Conservation (phyloP, 30 jellyfish, hydroid and myxozoan species). For the Catostylus mosaicus region DNA sequence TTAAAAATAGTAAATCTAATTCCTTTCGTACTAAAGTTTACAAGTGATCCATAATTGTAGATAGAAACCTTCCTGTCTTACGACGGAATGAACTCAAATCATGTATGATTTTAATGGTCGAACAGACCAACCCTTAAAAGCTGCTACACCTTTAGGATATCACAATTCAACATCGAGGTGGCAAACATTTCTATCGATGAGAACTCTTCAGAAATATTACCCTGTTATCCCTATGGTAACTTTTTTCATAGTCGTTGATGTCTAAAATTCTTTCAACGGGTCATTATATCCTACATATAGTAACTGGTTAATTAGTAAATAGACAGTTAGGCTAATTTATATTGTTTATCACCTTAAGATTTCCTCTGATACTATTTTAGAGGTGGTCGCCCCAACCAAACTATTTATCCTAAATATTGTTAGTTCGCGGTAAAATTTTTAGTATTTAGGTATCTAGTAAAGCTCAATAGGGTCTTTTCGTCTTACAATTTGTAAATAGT, state of each 20-base stretch:
- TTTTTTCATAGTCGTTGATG: slow-evolving; percentile 29
- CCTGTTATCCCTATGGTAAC: slow-evolving; percentile 87
- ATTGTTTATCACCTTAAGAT: slow-evolving; percentile 24
- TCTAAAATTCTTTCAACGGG: slow-evolving; percentile 20
- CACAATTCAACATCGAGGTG: slow-evolving; percentile 84
- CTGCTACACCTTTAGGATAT: slow-evolving; percentile 68
- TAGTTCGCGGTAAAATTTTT: not conserved
- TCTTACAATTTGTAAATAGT: slow-evolving; percentile 34
- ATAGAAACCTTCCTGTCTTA: slow-evolving; percentile 89
- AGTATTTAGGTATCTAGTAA: slow-evolving; percentile 27
- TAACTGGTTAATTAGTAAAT: slow-evolving; percentile 19
- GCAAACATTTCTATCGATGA: slow-evolving; percentile 68
- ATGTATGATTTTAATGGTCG: slow-evolving; percentile 85
- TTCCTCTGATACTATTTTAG: slow-evolving; percentile 78
- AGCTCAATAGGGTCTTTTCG: slow-evolving; percentile 76
- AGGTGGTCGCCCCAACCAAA: slow-evolving; percentile 87
- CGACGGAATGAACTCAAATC: slow-evolving; percentile 93
- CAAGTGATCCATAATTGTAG: slow-evolving; percentile 35
- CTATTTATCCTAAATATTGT: slow-evolving; percentile 34
- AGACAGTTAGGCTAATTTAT: slow-evolving; percentile 26
- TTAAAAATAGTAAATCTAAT: not conserved
- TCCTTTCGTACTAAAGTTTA: slow-evolving; percentile 71
- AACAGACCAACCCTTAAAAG: slow-evolving; percentile 84
- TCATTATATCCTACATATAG: slow-evolving; percentile 42
- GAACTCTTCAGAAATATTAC: slow-evolving; percentile 68